Base-by-base conservation (phyloP, 2,113 vertebrate species). In the Ageneiosus marmoratus region DNA sequence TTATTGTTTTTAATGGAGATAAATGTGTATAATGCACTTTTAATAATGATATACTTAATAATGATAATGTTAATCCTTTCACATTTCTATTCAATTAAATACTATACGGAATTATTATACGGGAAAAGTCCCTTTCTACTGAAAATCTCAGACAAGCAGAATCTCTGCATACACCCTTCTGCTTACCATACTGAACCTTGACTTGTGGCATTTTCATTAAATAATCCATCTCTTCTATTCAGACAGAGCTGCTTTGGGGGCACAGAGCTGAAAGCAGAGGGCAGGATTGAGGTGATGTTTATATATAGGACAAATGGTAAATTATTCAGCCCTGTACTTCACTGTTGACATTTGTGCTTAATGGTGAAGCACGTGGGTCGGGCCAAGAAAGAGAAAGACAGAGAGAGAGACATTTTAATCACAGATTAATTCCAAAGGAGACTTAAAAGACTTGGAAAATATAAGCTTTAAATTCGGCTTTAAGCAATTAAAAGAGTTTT, bases 331-430 rank as follows among this genome's bases (percentile, higher is more conserved):
- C 55, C 41, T 44, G n/a, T 72, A 62, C 55, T 73, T 84, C 53
- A 78, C 76, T 73, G 76, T 69, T 79, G 83, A 84, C 83, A 84
- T 84, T 84, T 84, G 65, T 79, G 58, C 53, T 41, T 84, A 84
- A 84, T 84, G 65, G 67, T 27, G 3, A 69, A 20, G 22, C 37
- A 32, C 32, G 32, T 41, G 46, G 37, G 65, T 60, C 76, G 27
- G 18, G 50, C 48, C 41, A 37, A 48, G 24, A 46, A 56, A 77
- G 55, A 77, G 20, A 55, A 18, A 56, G 16, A 4, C 16, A 51
- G 46, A 29, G 8, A 24, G 41, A 2, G 22, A 41, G 9, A 6
- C 3, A 67, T 37, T 67, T 67, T 67, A 67, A 41, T 44, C 20
- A 44, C 65, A 44, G 11, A 70, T 67, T 63, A 32, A 16, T 2